phyloP scores from a whole-genome alignment of 2,113 vertebrate species.

The Rafetus swinhoei region DNA sequence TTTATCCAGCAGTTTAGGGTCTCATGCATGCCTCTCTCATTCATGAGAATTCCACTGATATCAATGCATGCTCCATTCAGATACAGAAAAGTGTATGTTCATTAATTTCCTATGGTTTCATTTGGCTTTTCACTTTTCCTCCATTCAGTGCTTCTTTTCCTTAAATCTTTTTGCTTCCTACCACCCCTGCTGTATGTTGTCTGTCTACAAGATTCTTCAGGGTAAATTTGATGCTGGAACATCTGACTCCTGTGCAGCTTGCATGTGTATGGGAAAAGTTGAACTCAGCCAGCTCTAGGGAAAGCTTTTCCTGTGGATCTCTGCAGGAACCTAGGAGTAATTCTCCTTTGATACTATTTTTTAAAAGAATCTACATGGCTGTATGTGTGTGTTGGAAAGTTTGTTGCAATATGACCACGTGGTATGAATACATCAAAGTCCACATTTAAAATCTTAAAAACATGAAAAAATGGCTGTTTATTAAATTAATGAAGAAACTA shows the following conservation, averaged over 20 bases:
- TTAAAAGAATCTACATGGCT: constrained; percentile 56
- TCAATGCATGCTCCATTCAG: fast-evolving
- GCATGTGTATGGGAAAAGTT: constrained; percentile 78
- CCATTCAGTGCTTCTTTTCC: not conserved
- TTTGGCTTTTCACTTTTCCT: not conserved
- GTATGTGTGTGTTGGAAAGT: constrained; percentile 46
- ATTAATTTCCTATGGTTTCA: not conserved
- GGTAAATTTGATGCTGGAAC: constrained; percentile 63
- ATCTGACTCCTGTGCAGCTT: constrained; percentile 46
- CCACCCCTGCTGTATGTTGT: fast-evolving
- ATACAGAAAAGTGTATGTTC: fast-evolving
- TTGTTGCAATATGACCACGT: constrained; percentile 68
- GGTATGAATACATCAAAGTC: constrained; percentile 73
- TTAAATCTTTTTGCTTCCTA: not conserved
- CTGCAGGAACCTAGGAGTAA: constrained; percentile 55
- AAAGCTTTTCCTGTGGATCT: constrained; percentile 71
- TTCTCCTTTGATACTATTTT: constrained; percentile 69
- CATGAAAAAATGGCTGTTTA: constrained; percentile 58
- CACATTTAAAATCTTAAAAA: constrained; percentile 68
- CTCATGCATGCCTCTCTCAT: fast-evolving
- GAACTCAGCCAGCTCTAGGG: constrained; percentile 67
- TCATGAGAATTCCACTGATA: not conserved
- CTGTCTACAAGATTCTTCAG: constrained; percentile 41
- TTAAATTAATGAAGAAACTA: constrained; percentile 35
- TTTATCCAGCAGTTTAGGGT: not conserved